Conservation (phyloP, 2,113 vertebrate species). For the Colossoma macropomum region DNA sequence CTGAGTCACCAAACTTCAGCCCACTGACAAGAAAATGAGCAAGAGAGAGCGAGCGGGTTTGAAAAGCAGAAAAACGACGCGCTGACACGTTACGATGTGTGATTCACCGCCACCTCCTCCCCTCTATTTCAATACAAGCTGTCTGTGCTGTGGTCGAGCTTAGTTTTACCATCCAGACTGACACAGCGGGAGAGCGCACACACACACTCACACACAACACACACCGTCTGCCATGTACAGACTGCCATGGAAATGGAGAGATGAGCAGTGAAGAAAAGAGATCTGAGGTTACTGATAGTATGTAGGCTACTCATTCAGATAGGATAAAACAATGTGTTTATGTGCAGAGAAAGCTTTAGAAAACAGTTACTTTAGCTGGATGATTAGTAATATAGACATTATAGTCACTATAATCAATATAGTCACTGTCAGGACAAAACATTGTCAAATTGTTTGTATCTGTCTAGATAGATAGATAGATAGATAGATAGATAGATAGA, state of each 20-base stretch:
- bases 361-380: too few species aligned
- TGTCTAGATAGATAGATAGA: too few species aligned
- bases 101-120: conserved; percentile 68
- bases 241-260: conserved; percentile 29
- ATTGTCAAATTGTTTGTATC: too few species aligned
- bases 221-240: conserved; percentile 43
- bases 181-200: conserved; percentile 43
- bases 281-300: background rate
- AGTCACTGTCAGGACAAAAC: too few species aligned
- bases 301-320: background rate
- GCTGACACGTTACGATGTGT: conserved; percentile 62
- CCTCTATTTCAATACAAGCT: conserved; percentile 48
- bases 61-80: conserved; percentile 42
- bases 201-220: conserved; percentile 37
- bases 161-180: conserved; percentile 45
- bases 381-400: too few species aligned
- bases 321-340: background rate
- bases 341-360: too few species aligned
- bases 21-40: conserved; percentile 55
- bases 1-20: conserved; percentile 85
- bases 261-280: conserved; percentile 4
- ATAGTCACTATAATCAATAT: too few species aligned
- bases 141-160: conserved; percentile 51
- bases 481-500: too few species aligned
- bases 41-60: conserved; percentile 44